Evolutionary conservation across 2,113 vertebrate genomes (phyloP), one percentile per base, ranked within the genome.

Genomic region (Dasyprocta punctata): DNA sequence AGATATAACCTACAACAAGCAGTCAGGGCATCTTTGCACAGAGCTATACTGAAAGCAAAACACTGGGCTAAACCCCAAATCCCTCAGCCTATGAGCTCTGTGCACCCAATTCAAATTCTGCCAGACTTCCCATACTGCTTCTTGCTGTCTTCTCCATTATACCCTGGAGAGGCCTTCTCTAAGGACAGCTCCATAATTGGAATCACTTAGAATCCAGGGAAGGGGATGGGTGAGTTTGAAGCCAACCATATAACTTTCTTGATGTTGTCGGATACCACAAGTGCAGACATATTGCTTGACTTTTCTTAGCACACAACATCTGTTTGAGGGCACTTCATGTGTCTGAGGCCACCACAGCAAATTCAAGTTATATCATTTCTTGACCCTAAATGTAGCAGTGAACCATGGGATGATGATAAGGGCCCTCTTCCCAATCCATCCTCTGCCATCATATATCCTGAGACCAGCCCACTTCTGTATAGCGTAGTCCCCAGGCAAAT

Each of bases 211-310:
- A 71, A 44, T 63, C 44, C 28, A 60, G 52, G 26, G 20, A 9
- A 33, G 28, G 54, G 5, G 7, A 26, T 12, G 41, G 20, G 2
- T 12, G 56, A 41, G 61, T 2, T 14, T 52, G 71, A 11, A 28
- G 28, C 71, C 61, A 60, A n/a, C 2, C 17, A 0, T 28, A 1
- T 87, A 20, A 13, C 47, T 41, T 77, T 69, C 77, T n/a, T 12
- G 36, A 13, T 41, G 12, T 41, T 19, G 19, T 4, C 22, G 5
- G 3, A 36, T 1, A 52, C 20, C 6, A 6, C 0, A 22, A 3
- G 0, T 0, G 41, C 16, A 0, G 5, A 19, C 3, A 0, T 0
- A 16, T 28, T 19, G 47, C 13, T 61, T 41, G 12, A 16, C 73
- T 61, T 6, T 9, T 65, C 73, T 47, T 13, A 28, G 10, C 1